These are phyloP conservation scores for Garrulus glandarius DNA, from an alignment of 2,797 vertebrate species.

Conservation along the genomic window DNA sequence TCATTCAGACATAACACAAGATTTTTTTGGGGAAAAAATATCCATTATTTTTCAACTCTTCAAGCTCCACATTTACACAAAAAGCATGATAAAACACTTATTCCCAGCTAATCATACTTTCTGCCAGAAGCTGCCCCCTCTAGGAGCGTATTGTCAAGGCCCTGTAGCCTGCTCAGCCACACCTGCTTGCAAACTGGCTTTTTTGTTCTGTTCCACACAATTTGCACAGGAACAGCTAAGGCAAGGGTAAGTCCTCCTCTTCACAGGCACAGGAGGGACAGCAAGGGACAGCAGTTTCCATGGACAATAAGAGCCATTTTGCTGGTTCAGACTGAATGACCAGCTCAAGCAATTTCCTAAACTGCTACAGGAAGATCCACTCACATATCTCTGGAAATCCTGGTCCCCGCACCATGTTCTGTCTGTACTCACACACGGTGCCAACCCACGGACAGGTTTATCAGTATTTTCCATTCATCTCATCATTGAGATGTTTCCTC, in stretches of 20 bases:
- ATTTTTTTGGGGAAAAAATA: accelerated
- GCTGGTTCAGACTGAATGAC: not conserved
- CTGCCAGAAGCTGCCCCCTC: not conserved
- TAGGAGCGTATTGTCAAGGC: not conserved
- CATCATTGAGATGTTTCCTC: not conserved
- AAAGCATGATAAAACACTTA: not conserved
- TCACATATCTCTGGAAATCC: not conserved
- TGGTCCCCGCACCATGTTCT: accelerated
- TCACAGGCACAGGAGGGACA: accelerated
- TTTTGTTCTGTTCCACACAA: accelerated
- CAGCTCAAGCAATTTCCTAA: not conserved
- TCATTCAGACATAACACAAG: not conserved
- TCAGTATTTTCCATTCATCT: not conserved
- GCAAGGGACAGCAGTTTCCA: not conserved
- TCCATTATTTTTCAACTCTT: not conserved
- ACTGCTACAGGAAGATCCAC: not conserved
- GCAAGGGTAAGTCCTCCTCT: not conserved
- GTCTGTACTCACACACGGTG: not conserved
- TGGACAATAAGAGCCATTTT: not conserved
- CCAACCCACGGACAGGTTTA: not conserved
- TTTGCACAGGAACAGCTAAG: not conserved
- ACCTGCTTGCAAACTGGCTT: not conserved
- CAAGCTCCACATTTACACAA: not conserved
- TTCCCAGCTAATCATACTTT: not conserved
- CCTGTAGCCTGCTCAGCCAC: not conserved